Percentiles rank a stretch among this genome's conserved stretches.
Conservation (phyloP, 1,140 invertebrate species). For the Platyura marginata region DNA sequence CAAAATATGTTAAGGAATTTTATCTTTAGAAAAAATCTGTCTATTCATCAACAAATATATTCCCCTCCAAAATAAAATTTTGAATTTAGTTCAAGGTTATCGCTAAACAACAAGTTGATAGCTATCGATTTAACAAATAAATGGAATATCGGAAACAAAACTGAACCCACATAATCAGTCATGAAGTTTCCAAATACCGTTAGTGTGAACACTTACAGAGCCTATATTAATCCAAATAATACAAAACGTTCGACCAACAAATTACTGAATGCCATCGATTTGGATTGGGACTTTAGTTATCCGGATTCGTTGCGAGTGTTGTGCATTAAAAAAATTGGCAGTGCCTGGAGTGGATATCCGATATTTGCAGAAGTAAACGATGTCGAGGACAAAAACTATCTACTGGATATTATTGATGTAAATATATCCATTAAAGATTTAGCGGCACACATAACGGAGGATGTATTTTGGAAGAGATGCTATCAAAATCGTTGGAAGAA, state of each 20-base stretch:
- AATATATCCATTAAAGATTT: conserved; percentile 21
- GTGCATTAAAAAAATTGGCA: conserved; percentile 21
- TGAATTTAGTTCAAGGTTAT: no score
- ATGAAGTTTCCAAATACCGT: conserved; percentile 17
- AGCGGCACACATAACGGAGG: conserved; percentile 20
- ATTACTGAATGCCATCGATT: conserved; percentile 14
- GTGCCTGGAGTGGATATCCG: conserved; percentile 24
- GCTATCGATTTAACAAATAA: no score
- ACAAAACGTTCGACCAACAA: conserved; percentile 14
- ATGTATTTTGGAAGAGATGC: conserved; percentile 24
- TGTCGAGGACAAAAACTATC: conserved; percentile 22
- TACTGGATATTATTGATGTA: conserved; percentile 23
- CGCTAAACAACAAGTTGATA: no score
- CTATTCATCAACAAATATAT: no score
- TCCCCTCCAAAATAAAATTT: no score
- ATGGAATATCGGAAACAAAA: no score
- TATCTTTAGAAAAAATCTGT: no score
- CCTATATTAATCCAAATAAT: conserved; percentile 17
- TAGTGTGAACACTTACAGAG: conserved; percentile 20
- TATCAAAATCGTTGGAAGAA: conserved; percentile 21
- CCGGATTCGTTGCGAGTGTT: conserved; percentile 22
- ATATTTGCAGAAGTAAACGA: conserved; percentile 16
- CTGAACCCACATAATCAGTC: no score
- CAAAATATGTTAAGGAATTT: no score
- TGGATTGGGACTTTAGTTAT: conserved; percentile 11